A percentile compares a stretch with the other conserved stretches of the same genome.
Evolutionary conservation across 35 echinoderm and acorn worm species (phyloP).

Genomic region (Acanthaster planci): DNA sequence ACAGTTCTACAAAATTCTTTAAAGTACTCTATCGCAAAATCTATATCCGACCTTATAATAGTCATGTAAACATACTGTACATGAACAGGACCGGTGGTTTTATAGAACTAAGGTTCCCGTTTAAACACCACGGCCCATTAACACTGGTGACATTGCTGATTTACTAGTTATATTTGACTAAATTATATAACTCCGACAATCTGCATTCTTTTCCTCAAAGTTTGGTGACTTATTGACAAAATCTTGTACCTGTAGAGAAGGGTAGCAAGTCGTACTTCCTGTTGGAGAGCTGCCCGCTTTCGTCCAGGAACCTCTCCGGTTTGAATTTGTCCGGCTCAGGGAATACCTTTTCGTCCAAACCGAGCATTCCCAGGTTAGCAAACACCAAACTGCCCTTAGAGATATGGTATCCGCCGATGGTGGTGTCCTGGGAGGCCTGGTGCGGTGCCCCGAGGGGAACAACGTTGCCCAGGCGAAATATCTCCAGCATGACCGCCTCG

Average conservation of each 20-base stretch:
- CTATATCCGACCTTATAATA: too few species aligned
- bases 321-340: constrained; percentile 47
- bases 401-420: constrained; percentile 39
- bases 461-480: constrained; percentile 22
- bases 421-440: constrained; percentile 22
- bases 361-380: constrained; percentile 37
- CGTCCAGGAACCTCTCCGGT: constrained; percentile 63
- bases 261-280: constrained; percentile 36
- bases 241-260: constrained; percentile 34
- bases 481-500: constrained; percentile 52
- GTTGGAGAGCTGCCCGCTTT: constrained; percentile 4
- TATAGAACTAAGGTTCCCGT: too few species aligned
- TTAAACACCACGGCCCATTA: too few species aligned
- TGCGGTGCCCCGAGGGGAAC: constrained; percentile 62
- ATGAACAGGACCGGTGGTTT: too few species aligned
- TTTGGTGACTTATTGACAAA: too few species aligned
- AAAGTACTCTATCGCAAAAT: too few species aligned
- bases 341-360: constrained; percentile 27
- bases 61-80: too few species aligned
- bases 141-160: too few species aligned
- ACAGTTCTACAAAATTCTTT: too few species aligned
- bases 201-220: too few species aligned
- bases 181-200: too few species aligned
- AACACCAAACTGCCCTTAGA: constrained; percentile 50
- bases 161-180: too few species aligned